A percentile compares a stretch with the other conserved stretches of the same genome.
Evolutionary conservation across 2,797 vertebrate genomes (phyloP).

Genomic region (Betta splendens): DNA sequence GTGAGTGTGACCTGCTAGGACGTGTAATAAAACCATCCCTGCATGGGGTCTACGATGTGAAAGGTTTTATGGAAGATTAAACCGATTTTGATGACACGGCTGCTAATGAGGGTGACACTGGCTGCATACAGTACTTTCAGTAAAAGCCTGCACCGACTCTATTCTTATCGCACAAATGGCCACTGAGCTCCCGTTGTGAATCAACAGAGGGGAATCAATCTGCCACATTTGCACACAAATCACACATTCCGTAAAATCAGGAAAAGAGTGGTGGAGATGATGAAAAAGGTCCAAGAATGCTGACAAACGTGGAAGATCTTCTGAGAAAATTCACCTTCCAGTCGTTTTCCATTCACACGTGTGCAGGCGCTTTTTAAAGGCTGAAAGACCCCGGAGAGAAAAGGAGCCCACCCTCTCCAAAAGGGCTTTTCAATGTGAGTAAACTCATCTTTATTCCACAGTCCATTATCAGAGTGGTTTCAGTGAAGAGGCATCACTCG

Average conservation of each 20-base stretch:
- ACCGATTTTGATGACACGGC: constrained; percentile 63
- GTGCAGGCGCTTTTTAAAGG: constrained; percentile 25
- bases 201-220: constrained; percentile 33
- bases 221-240: constrained; percentile 5
- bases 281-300: constrained; percentile 18
- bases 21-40: constrained; percentile 63
- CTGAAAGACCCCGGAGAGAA: constrained; percentile 15
- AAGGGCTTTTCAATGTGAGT: constrained; percentile 40
- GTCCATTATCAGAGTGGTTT: constrained; percentile 46
- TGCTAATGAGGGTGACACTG: constrained; percentile 64
- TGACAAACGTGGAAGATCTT: constrained; percentile 13
- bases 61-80: constrained; percentile 72
- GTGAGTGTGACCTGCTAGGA: constrained; percentile 66
- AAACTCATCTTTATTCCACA: constrained; percentile 52
- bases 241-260: neutral
- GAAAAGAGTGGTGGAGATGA: constrained; percentile 36
- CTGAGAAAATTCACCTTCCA: constrained; percentile 24
- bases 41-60: constrained; percentile 59
- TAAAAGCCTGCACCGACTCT: constrained; percentile 13
- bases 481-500: constrained; percentile 13
- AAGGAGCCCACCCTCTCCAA: neutral
- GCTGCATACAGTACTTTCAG: constrained; percentile 38
- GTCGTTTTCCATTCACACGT: constrained; percentile 19
- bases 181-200: constrained; percentile 32
- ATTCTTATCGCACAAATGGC: constrained; percentile 29